Conservation (phyloP, 2,113 vertebrate species). For the Setophaga kirtlandii region DNA sequence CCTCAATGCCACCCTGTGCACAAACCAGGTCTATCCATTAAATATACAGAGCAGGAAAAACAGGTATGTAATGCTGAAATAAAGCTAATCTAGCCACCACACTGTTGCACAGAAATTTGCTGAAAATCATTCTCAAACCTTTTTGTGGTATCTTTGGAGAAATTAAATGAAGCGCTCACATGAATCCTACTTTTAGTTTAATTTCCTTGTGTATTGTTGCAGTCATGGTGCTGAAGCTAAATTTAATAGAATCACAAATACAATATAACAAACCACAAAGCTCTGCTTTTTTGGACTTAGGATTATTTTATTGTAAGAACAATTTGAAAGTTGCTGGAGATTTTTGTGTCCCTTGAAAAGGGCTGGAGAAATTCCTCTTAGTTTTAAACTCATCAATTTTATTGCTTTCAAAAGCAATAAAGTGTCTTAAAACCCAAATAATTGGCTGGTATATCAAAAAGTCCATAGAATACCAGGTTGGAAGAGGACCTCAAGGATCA, state of each 20-base stretch:
- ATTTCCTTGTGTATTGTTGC: not conserved
- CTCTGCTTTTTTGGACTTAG: constrained; percentile 6
- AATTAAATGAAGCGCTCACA: not conserved
- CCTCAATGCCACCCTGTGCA: not conserved
- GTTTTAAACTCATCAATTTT: not conserved
- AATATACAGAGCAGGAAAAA: not conserved
- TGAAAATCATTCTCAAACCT: not conserved
- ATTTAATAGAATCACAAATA: not conserved
- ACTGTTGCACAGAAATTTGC: not conserved
- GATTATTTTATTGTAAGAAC: not conserved
- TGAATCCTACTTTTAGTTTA: not conserved
- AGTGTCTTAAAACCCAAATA: not conserved
- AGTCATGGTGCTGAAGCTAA: not conserved
- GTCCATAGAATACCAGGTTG: not conserved
- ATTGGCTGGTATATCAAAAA: not conserved
- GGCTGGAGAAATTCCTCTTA: not conserved
- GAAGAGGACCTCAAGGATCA: not conserved
- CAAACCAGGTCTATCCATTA: not conserved
- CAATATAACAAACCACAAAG: not conserved
- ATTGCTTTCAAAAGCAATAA: not conserved
- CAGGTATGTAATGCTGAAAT: not conserved
- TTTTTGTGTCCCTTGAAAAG: not conserved
- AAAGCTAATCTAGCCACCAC: not conserved
- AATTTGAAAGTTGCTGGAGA: not conserved
- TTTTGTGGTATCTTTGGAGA: not conserved